Evolutionary conservation across 2,113 vertebrate species (phyloP).

Genomic region (Saiga tatarica): DNA sequence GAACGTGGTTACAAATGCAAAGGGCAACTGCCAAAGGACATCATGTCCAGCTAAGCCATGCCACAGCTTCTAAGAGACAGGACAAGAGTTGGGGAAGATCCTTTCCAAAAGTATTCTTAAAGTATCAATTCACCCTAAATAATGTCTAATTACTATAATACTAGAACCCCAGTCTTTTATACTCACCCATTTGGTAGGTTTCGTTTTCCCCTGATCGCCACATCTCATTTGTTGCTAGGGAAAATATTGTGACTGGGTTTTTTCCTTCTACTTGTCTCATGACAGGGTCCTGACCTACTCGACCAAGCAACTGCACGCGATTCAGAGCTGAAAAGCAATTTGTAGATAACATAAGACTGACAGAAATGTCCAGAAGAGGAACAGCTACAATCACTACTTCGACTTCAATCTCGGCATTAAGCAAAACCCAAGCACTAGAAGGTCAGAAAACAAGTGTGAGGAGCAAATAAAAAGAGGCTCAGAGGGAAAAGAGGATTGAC

Average conservation of each 20-base stretch:
- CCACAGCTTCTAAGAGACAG: neutral
- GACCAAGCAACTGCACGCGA: slow-evolving; percentile 92
- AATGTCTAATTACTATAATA: neutral
- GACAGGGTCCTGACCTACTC: slow-evolving; percentile 96
- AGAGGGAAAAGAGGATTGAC: neutral
- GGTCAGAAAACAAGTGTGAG: neutral
- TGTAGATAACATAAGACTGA: neutral
- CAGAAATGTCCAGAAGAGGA: neutral
- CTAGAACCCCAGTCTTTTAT: neutral
- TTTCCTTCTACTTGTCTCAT: slow-evolving; percentile 96
- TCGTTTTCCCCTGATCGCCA: slow-evolving; percentile 92
- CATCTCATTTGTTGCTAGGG: slow-evolving; percentile 97
- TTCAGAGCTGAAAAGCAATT: slow-evolving; percentile 88
- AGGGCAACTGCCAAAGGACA: neutral
- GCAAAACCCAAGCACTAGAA: neutral
- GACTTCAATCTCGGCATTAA: neutral
- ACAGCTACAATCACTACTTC: neutral
- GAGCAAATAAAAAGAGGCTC: neutral
- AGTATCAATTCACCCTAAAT: neutral
- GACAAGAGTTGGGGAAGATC: neutral
- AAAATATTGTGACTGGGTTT: slow-evolving; percentile 98
- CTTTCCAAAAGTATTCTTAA: neutral
- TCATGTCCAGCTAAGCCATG: neutral
- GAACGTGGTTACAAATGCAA: neutral
- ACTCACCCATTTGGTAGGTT: slow-evolving; percentile 80